Conservation (phyloP, 2,888 invertebrate species). For the Ceraclea dissimilis region DNA sequence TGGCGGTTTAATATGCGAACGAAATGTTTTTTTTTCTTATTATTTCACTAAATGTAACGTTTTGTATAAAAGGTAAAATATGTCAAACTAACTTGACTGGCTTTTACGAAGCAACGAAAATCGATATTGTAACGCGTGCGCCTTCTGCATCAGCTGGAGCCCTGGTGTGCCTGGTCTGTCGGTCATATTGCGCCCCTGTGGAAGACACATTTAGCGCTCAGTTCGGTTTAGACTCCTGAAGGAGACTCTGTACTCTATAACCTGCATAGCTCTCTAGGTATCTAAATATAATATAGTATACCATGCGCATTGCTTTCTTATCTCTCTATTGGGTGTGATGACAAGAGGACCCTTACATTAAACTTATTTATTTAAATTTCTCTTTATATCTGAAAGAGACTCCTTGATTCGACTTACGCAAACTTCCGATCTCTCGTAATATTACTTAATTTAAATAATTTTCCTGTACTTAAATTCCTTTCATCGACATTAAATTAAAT, state of each 20-base stretch:
- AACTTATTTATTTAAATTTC: neutral
- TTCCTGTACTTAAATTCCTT: no score
- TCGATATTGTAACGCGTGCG: conserved; percentile 18
- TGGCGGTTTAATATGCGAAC: neutral
- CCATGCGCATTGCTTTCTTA: conserved; percentile 13
- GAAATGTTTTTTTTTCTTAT: neutral
- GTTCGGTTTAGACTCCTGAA: conserved; percentile 9
- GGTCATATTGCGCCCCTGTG: conserved; percentile 10
- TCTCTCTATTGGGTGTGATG: conserved; percentile 10
- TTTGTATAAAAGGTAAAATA: conserved; percentile 9
- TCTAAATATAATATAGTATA: neutral
- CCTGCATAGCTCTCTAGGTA: conserved; percentile 6
- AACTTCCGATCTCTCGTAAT: no score
- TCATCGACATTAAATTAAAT: no score
- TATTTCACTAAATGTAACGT: neutral
- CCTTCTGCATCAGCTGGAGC: neutral
- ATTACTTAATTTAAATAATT: no score
- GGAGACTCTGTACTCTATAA: neutral
- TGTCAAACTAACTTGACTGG: conserved; percentile 5
- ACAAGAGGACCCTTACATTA: conserved; percentile 4
- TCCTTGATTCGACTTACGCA: neutral
- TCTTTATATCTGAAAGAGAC: neutral
- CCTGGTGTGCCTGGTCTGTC: neutral
- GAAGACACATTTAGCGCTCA: conserved; percentile 9
- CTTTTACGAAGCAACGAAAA: neutral